A percentile compares a stretch with the other conserved stretches of the same genome.
phyloP scores from a whole-genome alignment of 2,888 invertebrate genomes.

The Argyresthia albistria region DNA sequence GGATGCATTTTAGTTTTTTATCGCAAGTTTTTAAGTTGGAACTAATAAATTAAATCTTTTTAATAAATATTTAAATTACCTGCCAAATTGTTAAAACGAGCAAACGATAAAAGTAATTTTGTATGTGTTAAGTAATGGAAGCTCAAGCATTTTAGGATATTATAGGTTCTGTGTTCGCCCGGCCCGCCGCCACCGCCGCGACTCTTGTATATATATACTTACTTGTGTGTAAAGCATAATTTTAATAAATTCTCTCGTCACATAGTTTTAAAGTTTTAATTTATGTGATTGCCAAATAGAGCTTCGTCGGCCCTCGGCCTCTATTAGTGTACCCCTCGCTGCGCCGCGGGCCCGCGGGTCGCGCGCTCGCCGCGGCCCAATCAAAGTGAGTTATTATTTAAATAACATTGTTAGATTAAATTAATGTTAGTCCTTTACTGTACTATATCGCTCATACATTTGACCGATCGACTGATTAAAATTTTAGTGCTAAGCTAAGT shows the following conservation, averaged over 20 bases:
- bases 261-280: conserved; percentile 69
- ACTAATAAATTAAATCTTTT: conserved; percentile 53
- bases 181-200: conserved; percentile 40
- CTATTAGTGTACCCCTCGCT: conserved; percentile 34
- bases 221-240: conserved; percentile 70
- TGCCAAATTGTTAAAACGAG: conserved; percentile 65
- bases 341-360: conserved; percentile 21
- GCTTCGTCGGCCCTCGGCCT: conserved; percentile 38
- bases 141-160: conserved; percentile 67
- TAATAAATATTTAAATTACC: conserved; percentile 57
- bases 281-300: conserved; percentile 72
- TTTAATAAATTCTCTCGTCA: conserved; percentile 69
- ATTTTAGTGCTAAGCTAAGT: conserved; percentile 72
- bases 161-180: conserved; percentile 25
- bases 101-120: conserved; percentile 40
- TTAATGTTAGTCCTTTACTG: conserved; percentile 72
- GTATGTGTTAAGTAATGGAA: conserved; percentile 53
- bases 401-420: conserved; percentile 72
- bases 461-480: conserved; percentile 74
- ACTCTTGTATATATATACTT: conserved; percentile 54
- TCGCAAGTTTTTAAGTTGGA: conserved; percentile 60
- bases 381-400: conserved; percentile 69
- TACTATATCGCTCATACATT: conserved; percentile 72
- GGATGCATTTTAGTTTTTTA: conserved; percentile 68
- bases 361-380: conserved; percentile 31